These are phyloP conservation scores for Hippocampus mohnikei DNA, from an alignment of 2,113 vertebrate genomes.

Conservation along the genomic window DNA sequence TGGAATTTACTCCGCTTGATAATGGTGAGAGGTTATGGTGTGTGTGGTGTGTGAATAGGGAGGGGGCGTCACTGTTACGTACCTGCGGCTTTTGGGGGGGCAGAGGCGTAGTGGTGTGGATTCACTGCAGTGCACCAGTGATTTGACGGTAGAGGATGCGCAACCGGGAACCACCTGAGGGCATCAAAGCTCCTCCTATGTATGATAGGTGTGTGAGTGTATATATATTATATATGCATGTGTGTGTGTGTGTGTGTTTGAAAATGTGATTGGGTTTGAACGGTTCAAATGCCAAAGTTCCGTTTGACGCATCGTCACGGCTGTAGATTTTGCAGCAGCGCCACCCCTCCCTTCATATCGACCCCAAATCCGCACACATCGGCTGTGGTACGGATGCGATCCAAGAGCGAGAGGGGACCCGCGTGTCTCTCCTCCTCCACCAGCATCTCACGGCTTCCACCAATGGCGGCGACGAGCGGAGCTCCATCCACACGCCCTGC, in stretches of 20 bases:
- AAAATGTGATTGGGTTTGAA: too few species aligned
- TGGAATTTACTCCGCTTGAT: background rate
- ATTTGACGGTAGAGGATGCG: background rate
- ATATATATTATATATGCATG: background rate
- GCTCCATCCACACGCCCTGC: conserved; percentile 72
- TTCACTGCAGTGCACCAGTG: conserved; percentile 3
- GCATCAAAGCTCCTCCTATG: background rate
- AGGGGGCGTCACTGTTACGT: background rate
- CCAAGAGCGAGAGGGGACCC: background rate
- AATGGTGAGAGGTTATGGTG: background rate
- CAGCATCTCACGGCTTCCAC: conserved; percentile 73
- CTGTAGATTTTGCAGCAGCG: background rate
- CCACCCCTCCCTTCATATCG: conserved; percentile 21
- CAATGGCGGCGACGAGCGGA: conserved; percentile 81
- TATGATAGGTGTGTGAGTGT: too few species aligned
- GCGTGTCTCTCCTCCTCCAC: conserved; percentile 40
- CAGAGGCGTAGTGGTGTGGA: background rate
- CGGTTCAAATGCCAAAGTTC: background rate
- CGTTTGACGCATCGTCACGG: background rate
- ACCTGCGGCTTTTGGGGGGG: background rate
- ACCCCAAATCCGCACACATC: conserved; percentile 18
- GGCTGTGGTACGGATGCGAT: conserved; percentile 27
- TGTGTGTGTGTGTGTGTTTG: background rate
- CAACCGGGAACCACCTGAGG: background rate
- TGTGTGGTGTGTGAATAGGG: background rate